Evolutionary conservation across 2,113 vertebrate species (phyloP).

Genomic region (Megaptera novaeangliae): DNA sequence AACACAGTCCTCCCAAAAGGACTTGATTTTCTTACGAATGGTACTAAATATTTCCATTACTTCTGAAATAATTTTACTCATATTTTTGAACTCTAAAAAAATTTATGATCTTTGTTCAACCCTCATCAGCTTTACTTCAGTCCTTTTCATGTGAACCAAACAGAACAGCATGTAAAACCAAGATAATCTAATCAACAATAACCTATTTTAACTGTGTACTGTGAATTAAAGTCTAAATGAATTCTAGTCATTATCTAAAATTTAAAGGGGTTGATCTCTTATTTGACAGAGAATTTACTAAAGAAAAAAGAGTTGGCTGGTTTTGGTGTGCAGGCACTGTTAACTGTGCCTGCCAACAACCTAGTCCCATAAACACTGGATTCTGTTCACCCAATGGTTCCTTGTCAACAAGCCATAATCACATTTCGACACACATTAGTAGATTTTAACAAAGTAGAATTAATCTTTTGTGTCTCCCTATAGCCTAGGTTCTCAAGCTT

Average conservation of each 20-base stretch:
- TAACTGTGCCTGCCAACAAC: conserved; percentile 41
- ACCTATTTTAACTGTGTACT: conserved; percentile 47
- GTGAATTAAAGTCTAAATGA: conserved; percentile 52
- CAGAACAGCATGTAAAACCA: conserved; percentile 22
- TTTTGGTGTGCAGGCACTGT: not conserved
- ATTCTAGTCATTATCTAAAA: conserved; percentile 70
- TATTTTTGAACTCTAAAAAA: not conserved
- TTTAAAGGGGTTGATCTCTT: conserved; percentile 54
- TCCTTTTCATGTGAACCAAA: conserved; percentile 12
- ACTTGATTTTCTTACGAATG: conserved; percentile 1
- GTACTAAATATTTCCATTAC: not conserved
- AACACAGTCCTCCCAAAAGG: not conserved
- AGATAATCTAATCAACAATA: conserved; percentile 52
- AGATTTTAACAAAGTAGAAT: conserved; percentile 42
- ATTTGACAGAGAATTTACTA: conserved; percentile 62
- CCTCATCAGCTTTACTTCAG: conserved; percentile 30
- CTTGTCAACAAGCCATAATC: conserved; percentile 42
- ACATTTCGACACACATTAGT: conserved; percentile 21
- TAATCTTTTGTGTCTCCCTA: conserved; percentile 16
- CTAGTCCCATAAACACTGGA: conserved; percentile 30
- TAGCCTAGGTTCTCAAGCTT: conserved; percentile 23
- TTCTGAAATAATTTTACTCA: conserved; percentile 42
- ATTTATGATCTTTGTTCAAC: not conserved
- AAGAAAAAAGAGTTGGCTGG: conserved; percentile 62
- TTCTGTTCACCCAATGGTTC: conserved; percentile 8